Conservation (phyloP, 92 coral and sea anemone species). For the Siderastrea radians region DNA sequence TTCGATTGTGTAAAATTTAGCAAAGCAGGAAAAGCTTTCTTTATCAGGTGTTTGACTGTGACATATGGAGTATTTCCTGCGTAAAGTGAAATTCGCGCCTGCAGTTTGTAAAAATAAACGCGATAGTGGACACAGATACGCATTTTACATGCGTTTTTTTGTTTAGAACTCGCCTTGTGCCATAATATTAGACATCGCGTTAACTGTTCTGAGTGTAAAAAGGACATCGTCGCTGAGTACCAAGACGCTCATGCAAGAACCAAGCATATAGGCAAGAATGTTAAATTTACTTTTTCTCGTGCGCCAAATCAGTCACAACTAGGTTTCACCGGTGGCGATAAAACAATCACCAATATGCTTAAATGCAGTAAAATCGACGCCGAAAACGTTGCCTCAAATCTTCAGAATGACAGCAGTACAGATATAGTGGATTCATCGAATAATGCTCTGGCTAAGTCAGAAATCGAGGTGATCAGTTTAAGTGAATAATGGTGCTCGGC, state of each 20-base stretch:
- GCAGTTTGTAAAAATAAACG: constrained; percentile 1
- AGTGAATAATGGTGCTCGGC: constrained; percentile 36
- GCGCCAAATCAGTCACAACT: constrained; percentile 48
- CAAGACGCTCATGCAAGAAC: constrained; percentile 52
- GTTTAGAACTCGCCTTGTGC: constrained; percentile 9
- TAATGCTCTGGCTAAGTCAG: constrained; percentile 33
- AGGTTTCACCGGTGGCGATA: constrained; percentile 48
- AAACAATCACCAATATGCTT: constrained; percentile 27
- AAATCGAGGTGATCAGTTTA: constrained; percentile 26
- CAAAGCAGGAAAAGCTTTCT: constrained; percentile 2
- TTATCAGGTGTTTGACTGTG: constrained; percentile 12
- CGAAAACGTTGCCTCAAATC: constrained; percentile 33
- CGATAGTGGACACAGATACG: constrained; percentile 21
- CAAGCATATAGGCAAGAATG: constrained; percentile 55
- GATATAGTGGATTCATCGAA: constrained; percentile 34
- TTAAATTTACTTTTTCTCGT: constrained; percentile 50
- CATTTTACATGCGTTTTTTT: constrained; percentile 5
- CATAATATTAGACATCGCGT: constrained; percentile 46
- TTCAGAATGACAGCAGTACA: constrained; percentile 25
- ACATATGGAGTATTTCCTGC: background rate
- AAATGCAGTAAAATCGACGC: constrained; percentile 25
- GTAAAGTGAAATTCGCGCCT: background rate
- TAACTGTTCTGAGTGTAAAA: constrained; percentile 31
- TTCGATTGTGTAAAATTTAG: background rate
- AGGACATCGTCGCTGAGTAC: constrained; percentile 54